Percentiles rank a stretch among this genome's conserved stretches.
phyloP scores from a whole-genome alignment of 2,797 vertebrate genomes.

The Pangasius mekongensis region DNA sequence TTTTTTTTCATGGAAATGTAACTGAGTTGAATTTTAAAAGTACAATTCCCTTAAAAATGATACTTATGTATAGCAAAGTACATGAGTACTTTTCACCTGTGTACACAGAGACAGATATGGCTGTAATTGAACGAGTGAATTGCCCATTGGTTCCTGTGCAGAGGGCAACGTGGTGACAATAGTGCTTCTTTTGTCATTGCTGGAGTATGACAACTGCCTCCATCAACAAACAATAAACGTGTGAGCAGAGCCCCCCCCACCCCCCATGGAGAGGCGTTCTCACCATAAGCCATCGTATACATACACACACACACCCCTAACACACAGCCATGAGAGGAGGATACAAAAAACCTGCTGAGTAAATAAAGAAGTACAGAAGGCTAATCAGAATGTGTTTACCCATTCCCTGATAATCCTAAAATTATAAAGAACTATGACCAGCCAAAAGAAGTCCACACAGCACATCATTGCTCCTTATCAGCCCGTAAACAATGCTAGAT shows the following conservation, averaged over 20 bases:
- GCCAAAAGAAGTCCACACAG: constrained; percentile 40
- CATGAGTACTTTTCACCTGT: not conserved
- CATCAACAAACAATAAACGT: constrained; percentile 76
- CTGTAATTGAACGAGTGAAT: constrained; percentile 82
- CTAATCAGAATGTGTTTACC: constrained; percentile 21
- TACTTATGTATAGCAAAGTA: constrained; percentile 5
- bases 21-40: not conserved
- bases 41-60: not conserved
- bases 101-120: constrained; percentile 71
- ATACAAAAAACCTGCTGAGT: constrained; percentile 5
- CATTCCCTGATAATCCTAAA: constrained; percentile 20
- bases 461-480: constrained; percentile 37
- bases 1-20: not conserved
- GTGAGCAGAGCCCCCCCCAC: constrained; percentile 60
- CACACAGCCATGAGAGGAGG: constrained; percentile 30
- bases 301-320: constrained; percentile 37
- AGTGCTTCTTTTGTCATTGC: constrained; percentile 79
- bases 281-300: constrained; percentile 55
- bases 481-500: constrained; percentile 37
- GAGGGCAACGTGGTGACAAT: constrained; percentile 79
- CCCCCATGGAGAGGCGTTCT: constrained; percentile 64
- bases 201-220: constrained; percentile 83
- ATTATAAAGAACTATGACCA: constrained; percentile 43
- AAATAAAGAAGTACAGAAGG: constrained; percentile 15
- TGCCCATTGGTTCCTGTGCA: constrained; percentile 79